A percentile compares a stretch with the other conserved stretches of the same genome.
Evolutionary conservation across 2,113 vertebrate genomes (phyloP).

Genomic region (Neopipo cinnamomea): DNA sequence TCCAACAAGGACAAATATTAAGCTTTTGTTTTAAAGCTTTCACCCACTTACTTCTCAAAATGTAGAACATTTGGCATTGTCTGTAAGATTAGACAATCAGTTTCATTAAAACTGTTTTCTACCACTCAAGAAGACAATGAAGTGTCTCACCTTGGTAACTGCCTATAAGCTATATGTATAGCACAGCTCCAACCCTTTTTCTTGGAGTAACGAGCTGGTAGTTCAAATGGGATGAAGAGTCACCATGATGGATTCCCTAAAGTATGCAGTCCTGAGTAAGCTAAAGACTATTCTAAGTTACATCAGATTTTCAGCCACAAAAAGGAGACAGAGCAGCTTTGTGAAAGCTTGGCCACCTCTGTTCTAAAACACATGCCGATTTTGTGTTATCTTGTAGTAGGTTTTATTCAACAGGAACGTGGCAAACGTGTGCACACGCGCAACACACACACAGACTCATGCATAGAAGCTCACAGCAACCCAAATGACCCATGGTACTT

Average conservation of each 20-base stretch:
- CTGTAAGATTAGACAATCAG: background rate
- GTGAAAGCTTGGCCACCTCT: background rate
- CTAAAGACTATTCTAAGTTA: background rate
- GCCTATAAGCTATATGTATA: background rate
- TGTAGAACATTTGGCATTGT: background rate
- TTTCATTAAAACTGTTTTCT: background rate
- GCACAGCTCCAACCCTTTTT: background rate
- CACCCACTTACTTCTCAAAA: background rate
- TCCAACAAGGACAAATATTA: background rate
- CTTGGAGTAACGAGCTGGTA: background rate
- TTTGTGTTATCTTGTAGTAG: background rate
- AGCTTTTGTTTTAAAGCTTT: background rate
- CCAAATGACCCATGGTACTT: background rate
- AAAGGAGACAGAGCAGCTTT: background rate
- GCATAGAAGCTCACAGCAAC: background rate
- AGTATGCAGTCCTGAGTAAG: background rate
- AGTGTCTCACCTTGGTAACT: fast-evolving
- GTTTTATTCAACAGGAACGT: background rate
- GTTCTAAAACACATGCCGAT: background rate
- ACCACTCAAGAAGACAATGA: background rate
- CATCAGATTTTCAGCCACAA: background rate
- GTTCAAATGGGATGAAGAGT: background rate
- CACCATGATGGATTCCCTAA: background rate
- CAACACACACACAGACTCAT: background rate
- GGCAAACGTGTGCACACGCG: background rate